Conservation (phyloP, 37 sponge, comb jelly and placozoan genomes). For the Eunapius fragilis region DNA sequence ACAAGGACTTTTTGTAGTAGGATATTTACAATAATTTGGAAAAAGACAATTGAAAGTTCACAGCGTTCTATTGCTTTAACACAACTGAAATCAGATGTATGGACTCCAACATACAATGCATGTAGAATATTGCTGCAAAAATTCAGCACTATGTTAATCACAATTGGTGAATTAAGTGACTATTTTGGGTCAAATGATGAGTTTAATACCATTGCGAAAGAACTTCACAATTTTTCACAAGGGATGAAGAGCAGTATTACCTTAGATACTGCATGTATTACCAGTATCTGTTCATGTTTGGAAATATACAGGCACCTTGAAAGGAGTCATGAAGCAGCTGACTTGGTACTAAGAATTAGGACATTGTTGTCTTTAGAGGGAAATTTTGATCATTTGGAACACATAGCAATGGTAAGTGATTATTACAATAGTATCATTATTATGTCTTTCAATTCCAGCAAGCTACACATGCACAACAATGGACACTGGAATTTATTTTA, state of each 20-base stretch:
- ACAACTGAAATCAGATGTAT: conserved; percentile 20
- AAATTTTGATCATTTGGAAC: conserved; percentile 43
- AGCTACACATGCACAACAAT: not conserved
- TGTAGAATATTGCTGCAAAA: conserved; percentile 18
- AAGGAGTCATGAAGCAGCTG: conserved; percentile 22
- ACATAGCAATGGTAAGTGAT: conserved; percentile 18
- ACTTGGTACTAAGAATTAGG: conserved; percentile 17
- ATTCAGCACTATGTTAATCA: conserved; percentile 8
- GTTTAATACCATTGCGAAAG: not conserved
- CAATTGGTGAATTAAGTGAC: conserved; percentile 5
- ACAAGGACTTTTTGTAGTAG: not conserved
- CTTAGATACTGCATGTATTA: not conserved
- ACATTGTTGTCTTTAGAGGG: conserved; percentile 27
- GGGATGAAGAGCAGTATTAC: not conserved
- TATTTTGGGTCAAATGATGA: not conserved
- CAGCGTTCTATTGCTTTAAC: not conserved
- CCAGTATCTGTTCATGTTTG: not conserved
- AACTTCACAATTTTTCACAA: conserved; percentile 1
- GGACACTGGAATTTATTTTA: conserved; percentile 5
- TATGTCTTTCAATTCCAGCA: not conserved
- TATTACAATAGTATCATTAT: not conserved
- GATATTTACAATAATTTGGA: conserved; percentile 18
- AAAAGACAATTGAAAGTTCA: not conserved
- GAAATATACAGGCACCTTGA: conserved; percentile 12
- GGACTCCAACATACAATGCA: conserved; percentile 27